These are phyloP conservation scores for Synanthedon tipuliformis DNA, from an alignment of 2,888 invertebrate species.

Conservation along the genomic window DNA sequence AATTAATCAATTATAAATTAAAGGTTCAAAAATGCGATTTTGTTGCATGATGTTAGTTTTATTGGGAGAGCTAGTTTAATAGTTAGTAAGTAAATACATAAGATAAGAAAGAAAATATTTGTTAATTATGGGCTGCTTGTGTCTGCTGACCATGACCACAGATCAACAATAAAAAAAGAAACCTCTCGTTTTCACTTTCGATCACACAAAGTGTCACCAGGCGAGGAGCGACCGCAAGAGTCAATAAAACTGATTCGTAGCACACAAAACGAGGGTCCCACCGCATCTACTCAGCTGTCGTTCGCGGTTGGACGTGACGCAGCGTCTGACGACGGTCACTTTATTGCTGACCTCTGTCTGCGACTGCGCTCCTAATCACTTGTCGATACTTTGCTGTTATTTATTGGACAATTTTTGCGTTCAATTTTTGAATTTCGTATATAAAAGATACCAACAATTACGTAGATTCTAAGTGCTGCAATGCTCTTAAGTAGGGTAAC, in stretches of 20 bases:
- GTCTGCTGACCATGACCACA: neutral
- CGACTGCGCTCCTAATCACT: conserved; percentile 52
- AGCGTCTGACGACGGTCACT: conserved; percentile 64
- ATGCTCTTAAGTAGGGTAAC: too few species aligned
- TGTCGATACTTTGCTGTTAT: conserved; percentile 4
- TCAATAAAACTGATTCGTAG: conserved; percentile 55
- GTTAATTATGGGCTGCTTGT: too few species aligned
- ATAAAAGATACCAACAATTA: too few species aligned
- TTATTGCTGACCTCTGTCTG: conserved; percentile 69
- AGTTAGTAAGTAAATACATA: too few species aligned
- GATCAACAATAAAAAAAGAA: neutral
- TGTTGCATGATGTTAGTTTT: too few species aligned
- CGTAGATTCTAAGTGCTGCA: too few species aligned
- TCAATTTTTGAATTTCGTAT: too few species aligned
- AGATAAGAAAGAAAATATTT: too few species aligned
- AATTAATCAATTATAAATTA: too few species aligned
- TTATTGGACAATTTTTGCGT: neutral
- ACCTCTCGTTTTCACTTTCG: conserved; percentile 50
- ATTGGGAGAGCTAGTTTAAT: too few species aligned
- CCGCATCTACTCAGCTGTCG: conserved; percentile 13
- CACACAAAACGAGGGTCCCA: conserved; percentile 43
- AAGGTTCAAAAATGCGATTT: too few species aligned
- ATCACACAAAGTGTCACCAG: conserved; percentile 52
- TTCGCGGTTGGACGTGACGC: conserved; percentile 56
- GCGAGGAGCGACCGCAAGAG: conserved; percentile 59